Base-by-base conservation (phyloP, 2,797 vertebrate genomes). In the Liparis tanakae region DNA sequence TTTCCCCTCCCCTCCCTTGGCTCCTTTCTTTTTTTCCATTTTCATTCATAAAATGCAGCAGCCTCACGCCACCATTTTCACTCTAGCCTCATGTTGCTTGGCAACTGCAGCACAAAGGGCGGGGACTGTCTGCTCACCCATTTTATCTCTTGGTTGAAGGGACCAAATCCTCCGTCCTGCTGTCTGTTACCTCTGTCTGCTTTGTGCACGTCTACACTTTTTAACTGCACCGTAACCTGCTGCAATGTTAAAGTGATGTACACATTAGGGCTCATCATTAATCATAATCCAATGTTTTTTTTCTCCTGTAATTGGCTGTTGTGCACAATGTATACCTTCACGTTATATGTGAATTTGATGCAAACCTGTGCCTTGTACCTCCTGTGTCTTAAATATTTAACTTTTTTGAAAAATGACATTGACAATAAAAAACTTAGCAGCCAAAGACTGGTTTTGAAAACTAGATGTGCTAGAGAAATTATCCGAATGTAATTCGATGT, bases 41-140 rank as follows among this genome's bases (percentile, higher is more conserved):
- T 89, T 91, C 89, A 94, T 94, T 94, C 93, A 93, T 93, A 94
- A 94, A 94, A 92, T 85, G 78, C 85, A 86, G 86, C 89, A 85
- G 81, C 85, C 87, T 86, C 85, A 74, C 82, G 72, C 87, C 54
- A 77, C 85, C 90, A 84, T 87, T 83, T 91, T 85, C 89, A 88
- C 87, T 91, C 89, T 50, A 80, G 85, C 87, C 88, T 89, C 74
- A 74, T 41, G 93, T 93, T 92, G 90, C 93, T 88, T 84, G 71
- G 93, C 87, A 93, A 94, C 93, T 91, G 86, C 85, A 84, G 87
- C 61, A 67, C 61, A 78, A 84, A 60, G 54, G 78, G 44, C 50
- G 15, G 43, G 46, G 18, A 44, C 46, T 73, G 81, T 88, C 82
- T 89, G 74, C 70, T 87, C 74, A 67, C 80, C 69, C 69, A 82